Base-by-base conservation (phyloP, 2,797 vertebrate species). In the Alca torda region DNA sequence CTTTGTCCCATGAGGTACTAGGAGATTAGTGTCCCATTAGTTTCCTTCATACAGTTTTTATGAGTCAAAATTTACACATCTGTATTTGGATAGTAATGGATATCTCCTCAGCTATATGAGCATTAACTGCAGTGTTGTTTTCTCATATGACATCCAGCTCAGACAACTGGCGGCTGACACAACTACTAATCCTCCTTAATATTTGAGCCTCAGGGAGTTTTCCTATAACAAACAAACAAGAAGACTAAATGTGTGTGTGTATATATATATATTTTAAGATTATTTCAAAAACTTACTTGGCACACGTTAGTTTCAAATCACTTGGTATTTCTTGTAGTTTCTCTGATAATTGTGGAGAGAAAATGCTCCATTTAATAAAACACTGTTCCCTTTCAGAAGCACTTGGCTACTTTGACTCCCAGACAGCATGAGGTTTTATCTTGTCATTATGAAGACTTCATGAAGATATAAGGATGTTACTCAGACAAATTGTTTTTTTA, bases 41-140 rank as follows among this genome's bases (percentile, higher is more conserved):
- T 85, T 95, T 88, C 64, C 50, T 81, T 96, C 68, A 90, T 93
- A 41, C 50, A 95, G 20, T 77, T 93, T 90, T 95, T 72, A 89
- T 94, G 54, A 85, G 65, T 87, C 12, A 57, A 94, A 97, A 80
- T 65, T 78, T 64, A 48, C 11, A 48, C 33, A 28, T 91, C 60
- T 92, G 57, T 92, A 84, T 94, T 94, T 51, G 83, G 57, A 56
- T 76, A 25, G 39, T 67, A 84, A 61, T 43, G 46, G 31, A 37
- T 50, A 87, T 35, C 43, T 16, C 39, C 64, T 89, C 41, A 59
- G 43, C 43, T 73, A 33, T 9, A 30, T 21, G 75, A 61, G 28
- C 50, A 19, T 77, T 31, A 76, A 77, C 24, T 77, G 43, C 35
- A 84, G 69, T 37, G 8, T 10, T 87, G 11, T 53, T 92, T 82